Evolutionary conservation across 2,113 vertebrate species (phyloP).

Genomic region (Neotoma lepida): DNA sequence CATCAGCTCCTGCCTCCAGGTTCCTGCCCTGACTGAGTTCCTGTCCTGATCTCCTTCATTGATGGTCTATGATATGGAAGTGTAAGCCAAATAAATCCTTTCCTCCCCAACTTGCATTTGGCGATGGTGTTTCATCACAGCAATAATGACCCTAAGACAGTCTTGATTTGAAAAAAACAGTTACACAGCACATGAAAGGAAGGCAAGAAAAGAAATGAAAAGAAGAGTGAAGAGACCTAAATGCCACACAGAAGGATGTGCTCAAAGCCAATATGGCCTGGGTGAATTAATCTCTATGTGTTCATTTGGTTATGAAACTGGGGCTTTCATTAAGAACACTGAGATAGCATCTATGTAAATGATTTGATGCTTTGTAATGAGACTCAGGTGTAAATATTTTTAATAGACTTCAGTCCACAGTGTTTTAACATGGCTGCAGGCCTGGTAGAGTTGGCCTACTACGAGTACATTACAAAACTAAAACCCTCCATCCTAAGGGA

Average conservation of each 20-base stretch:
- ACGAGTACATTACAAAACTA: background rate
- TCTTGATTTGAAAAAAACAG: background rate
- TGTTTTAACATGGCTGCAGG: background rate
- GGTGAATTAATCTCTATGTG: background rate
- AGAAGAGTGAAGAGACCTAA: background rate
- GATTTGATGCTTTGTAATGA: constrained; percentile 10
- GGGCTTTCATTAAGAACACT: background rate
- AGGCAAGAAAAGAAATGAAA: background rate
- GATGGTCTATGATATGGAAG: background rate
- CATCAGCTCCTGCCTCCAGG: background rate
- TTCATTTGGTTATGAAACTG: background rate
- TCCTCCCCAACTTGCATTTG: background rate
- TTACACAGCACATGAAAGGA: background rate
- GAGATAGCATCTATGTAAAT: background rate
- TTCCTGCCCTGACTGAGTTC: background rate
- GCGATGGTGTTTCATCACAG: background rate
- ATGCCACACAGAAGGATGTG: too few relatives aligned
- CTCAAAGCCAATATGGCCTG: background rate
- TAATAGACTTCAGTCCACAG: background rate
- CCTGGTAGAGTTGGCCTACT: background rate
- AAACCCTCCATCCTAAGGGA: background rate
- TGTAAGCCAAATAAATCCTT: background rate
- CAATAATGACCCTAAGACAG: background rate
- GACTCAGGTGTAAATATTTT: background rate
- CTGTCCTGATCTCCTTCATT: background rate